Base-by-base conservation (phyloP, 1,140 invertebrate species). In the Ditylenchus dipsaci region DNA sequence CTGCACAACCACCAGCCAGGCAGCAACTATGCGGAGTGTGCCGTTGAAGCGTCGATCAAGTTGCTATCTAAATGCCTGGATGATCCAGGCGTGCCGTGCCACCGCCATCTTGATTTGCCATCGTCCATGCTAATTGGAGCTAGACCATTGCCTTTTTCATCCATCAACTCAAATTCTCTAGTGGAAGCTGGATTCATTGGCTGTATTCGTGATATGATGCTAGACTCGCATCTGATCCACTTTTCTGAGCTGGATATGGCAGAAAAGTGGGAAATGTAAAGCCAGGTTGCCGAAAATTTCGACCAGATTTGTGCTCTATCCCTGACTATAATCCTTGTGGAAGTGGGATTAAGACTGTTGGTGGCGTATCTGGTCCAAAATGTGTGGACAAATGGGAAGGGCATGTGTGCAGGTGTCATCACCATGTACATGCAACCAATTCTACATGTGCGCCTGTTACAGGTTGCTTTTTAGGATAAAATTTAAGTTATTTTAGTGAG, bases 91-190 rank as follows among this genome's bases (percentile, higher is more conserved):
- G 92, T 95, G 83, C 91, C 90, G 7, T 99, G 95, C 80, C 91
- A 95, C 81, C 88, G 94, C 56, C 94, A 95, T 79, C 83, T 99
- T 23, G 95, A 99, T 84, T 84, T 98, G 1, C 95, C 92, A 0
- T 93, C 94, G 1, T 94, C 95, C 0, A 83, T 98, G 9, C 93
- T 96, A 83, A 84, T 99, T 21, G 95, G 95, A 1, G 94, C 94
- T 0, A 83, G 59, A 7, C 59, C 59, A n/a, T n/a, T 30, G 29
- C 3, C 27, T 61, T 21, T 5, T 19, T 29, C 21, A 3, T 29
- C 21, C 21, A 56, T 5, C 29, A 56, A 56, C 29, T 3, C 59
- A 3, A n/a, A 33, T 21, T 61, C 59, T 61, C 29, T 13, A 21
- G 59, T 30, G 5, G 64, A 27, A 59, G 70, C 69, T 17, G 43